A percentile compares a stretch with the other conserved stretches of the same genome.
Conservation (phyloP, 2,797 vertebrate genomes). For the Ptychadena robeensis region DNA sequence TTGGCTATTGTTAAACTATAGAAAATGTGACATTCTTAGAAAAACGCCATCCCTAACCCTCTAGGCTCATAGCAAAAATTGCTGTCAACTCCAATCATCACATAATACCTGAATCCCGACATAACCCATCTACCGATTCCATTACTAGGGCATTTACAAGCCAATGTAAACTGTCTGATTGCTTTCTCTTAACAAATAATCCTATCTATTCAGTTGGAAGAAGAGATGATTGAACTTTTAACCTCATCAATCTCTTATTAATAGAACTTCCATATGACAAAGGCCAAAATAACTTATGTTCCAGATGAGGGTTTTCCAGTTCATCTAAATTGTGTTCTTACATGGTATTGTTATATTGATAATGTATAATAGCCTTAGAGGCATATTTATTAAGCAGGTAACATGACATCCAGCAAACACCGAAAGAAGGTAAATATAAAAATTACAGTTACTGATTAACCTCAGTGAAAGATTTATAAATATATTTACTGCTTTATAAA, state of each 20-base stretch:
- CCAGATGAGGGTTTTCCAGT: slow-evolving; percentile 27
- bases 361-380: background rate
- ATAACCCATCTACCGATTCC: slow-evolving; percentile 67
- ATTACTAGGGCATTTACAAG: slow-evolving; percentile 65
- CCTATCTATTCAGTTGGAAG: slow-evolving; percentile 60
- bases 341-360: background rate
- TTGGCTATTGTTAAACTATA: slow-evolving; percentile 11
- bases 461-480: too few relatives aligned
- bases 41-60: slow-evolving; percentile 54
- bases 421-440: background rate
- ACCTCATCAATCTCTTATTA: slow-evolving; percentile 56
- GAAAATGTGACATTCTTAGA: slow-evolving; percentile 2
- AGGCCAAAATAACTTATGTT: slow-evolving; percentile 31
- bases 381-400: background rate
- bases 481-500: too few relatives aligned
- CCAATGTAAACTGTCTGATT: slow-evolving; percentile 59
- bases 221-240: slow-evolving; percentile 59
- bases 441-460: too few relatives aligned
- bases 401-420: background rate
- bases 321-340: background rate
- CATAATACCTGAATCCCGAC: slow-evolving; percentile 68
- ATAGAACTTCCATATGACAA: slow-evolving; percentile 49
- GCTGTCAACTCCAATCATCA: slow-evolving; percentile 72
- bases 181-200: slow-evolving; percentile 55
- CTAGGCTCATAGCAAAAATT: slow-evolving; percentile 66